phyloP scores from a whole-genome alignment of 2,888 invertebrate species.

The Mimumesa dahlbomi region DNA sequence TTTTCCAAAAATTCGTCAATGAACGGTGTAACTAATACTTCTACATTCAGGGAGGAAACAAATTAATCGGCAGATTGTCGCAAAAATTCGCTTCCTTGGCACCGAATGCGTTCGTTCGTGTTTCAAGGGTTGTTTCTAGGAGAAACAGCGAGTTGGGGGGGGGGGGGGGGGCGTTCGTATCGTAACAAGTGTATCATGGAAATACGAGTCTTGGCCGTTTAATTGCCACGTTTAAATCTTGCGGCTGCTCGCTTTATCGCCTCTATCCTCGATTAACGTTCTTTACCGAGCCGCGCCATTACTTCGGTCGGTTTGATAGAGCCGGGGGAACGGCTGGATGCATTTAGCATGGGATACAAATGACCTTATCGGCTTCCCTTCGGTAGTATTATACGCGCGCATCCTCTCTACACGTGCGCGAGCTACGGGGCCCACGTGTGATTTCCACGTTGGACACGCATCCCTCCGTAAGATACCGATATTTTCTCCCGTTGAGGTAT shows the following conservation, averaged over 20 bases:
- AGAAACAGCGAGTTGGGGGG: constrained; percentile 16
- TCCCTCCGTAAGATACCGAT: no score
- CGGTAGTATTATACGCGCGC: neutral
- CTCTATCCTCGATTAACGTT: constrained; percentile 34
- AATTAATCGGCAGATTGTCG: no score
- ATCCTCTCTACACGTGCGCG: neutral
- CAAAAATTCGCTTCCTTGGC: no score
- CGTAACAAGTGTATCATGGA: constrained; percentile 22
- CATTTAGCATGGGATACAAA: constrained; percentile 66
- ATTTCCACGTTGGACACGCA: no score
- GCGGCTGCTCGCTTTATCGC: constrained; percentile 41
- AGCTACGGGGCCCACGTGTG: no score
- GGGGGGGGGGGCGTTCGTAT: constrained; percentile 8
- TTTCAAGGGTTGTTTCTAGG: no score
- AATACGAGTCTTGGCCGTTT: constrained; percentile 26
- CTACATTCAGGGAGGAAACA: no score
- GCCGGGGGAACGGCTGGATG: constrained; percentile 42
- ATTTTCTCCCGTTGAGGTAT: no score
- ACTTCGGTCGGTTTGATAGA: constrained; percentile 29
- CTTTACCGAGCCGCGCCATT: constrained; percentile 50
- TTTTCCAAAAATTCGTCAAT: no score
- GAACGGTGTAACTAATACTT: no score
- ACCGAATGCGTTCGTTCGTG: constrained; percentile 19
- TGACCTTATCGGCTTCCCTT: constrained; percentile 60
- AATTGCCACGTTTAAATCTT: constrained; percentile 49